Evolutionary conservation across 2,888 invertebrate species (phyloP).

Genomic region (Drosophila mimetica): DNA sequence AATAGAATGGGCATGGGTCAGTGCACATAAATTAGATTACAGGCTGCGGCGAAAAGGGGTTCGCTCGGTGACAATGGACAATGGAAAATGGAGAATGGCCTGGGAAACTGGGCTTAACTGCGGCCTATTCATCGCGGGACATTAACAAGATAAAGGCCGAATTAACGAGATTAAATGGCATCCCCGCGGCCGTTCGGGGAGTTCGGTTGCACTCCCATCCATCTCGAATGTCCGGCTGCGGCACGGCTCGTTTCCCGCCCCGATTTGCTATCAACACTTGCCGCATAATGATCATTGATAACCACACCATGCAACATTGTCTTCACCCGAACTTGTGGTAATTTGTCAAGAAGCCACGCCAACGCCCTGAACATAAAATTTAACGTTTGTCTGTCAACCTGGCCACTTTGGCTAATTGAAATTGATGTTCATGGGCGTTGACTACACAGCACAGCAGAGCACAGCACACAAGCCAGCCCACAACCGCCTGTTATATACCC

Average conservation of each 20-base stretch:
- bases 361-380: conserved; percentile 76
- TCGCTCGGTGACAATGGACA: conserved; percentile 18
- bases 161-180: conserved; percentile 75
- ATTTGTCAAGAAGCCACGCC: conserved; percentile 53
- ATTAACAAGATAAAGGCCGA: conserved; percentile 73
- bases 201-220: conserved; percentile 43
- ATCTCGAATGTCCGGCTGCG: neutral
- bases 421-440: conserved; percentile 75
- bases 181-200: neutral
- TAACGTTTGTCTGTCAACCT: conserved; percentile 76
- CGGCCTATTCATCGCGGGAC: conserved; percentile 37
- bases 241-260: too few species aligned
- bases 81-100: too few species aligned
- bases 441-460: conserved; percentile 37
- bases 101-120: conserved; percentile 6
- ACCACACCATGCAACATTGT: conserved; percentile 51
- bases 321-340: conserved; percentile 47
- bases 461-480: conserved; percentile 5
- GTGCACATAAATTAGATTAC: conserved; percentile 73
- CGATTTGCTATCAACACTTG: conserved; percentile 48
- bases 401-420: conserved; percentile 79
- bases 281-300: conserved; percentile 51
- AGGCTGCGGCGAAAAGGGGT: conserved; percentile 26
- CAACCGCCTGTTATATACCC: conserved; percentile 23
- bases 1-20: conserved; percentile 26